Conservation (phyloP, 2,113 vertebrate species). For the Trichomycterus rosablanca region DNA sequence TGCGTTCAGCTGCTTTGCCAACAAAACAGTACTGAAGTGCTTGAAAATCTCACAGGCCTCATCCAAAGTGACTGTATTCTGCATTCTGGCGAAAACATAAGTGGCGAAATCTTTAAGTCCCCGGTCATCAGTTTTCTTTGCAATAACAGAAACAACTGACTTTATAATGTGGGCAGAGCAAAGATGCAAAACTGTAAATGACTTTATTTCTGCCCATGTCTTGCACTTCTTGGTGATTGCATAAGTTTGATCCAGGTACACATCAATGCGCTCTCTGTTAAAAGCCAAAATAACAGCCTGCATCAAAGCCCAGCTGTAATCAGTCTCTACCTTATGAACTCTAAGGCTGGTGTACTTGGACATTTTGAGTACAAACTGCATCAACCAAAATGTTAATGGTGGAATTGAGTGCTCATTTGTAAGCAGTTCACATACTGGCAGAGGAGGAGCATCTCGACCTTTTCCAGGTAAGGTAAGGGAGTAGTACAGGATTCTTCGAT, state of each 20-base stretch:
- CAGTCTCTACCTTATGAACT: not conserved
- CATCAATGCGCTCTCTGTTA: conserved; percentile 6
- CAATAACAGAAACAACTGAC: too few relatives aligned
- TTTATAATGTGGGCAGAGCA: too few relatives aligned
- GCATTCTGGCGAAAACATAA: too few relatives aligned
- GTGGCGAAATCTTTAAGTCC: too few relatives aligned
- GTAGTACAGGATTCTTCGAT: not conserved
- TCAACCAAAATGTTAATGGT: not conserved
- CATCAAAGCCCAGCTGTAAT: conserved; percentile 9
- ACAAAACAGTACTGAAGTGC: too few relatives aligned
- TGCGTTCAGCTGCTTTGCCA: too few relatives aligned
- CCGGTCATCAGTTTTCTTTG: too few relatives aligned
- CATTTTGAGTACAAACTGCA: not conserved
- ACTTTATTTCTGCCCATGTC: too few relatives aligned
- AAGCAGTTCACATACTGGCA: not conserved
- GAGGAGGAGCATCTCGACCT: not conserved
- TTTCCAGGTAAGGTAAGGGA: not conserved
- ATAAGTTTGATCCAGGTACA: not conserved
- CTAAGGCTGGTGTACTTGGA: not conserved
- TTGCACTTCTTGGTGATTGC: too few relatives aligned
- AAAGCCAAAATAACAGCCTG: not conserved
- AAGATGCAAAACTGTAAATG: too few relatives aligned
- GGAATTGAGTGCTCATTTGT: conserved; percentile 14
- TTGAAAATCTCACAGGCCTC: too few relatives aligned
- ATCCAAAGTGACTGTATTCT: too few relatives aligned